These are phyloP conservation scores for Cryptus viduatorius DNA, from an alignment of 2,888 invertebrate species.

Conservation along the genomic window DNA sequence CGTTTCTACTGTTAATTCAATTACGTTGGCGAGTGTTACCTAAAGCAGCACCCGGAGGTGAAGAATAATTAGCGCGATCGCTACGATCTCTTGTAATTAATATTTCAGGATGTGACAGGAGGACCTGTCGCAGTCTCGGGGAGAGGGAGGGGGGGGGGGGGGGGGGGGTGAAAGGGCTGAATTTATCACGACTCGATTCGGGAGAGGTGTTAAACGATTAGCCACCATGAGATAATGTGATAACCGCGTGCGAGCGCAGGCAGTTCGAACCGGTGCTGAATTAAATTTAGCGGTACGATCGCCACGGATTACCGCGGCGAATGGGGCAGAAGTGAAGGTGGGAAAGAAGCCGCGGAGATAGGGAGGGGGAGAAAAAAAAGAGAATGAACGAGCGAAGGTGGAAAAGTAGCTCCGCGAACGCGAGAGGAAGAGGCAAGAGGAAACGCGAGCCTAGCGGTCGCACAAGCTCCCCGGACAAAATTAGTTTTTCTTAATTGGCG, in stretches of 20 bases:
- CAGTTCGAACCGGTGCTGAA: conserved; percentile 69
- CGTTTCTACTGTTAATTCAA: neutral
- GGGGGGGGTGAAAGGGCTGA: conserved; percentile 36
- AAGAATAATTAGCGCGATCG: conserved; percentile 46
- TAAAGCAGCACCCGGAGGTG: neutral
- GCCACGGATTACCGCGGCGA: conserved; percentile 67
- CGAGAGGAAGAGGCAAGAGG: conserved; percentile 21
- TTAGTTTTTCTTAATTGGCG: conserved; percentile 83
- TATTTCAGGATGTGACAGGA: conserved; percentile 32
- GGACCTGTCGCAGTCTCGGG: neutral
- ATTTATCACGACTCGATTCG: conserved; percentile 63
- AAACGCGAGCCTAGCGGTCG: conserved; percentile 35
- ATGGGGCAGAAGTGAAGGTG: conserved; percentile 61
- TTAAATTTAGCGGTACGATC: conserved; percentile 80
- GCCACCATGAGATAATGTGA: conserved; percentile 75
- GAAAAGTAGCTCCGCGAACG: conserved; percentile 49
- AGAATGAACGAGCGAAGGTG: conserved; percentile 40
- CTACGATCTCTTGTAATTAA: conserved; percentile 37
- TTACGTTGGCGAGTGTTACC: neutral
- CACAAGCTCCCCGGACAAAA: conserved; percentile 74
- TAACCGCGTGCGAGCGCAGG: conserved; percentile 70
- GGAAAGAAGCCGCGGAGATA: conserved; percentile 15
- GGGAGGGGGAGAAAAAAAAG: conserved; percentile 15
- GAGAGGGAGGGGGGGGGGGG: neutral
- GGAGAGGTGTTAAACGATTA: conserved; percentile 79